These are phyloP conservation scores for Neosalanx taihuensis DNA, from an alignment of 2,797 vertebrate genomes.

Conservation along the genomic window DNA sequence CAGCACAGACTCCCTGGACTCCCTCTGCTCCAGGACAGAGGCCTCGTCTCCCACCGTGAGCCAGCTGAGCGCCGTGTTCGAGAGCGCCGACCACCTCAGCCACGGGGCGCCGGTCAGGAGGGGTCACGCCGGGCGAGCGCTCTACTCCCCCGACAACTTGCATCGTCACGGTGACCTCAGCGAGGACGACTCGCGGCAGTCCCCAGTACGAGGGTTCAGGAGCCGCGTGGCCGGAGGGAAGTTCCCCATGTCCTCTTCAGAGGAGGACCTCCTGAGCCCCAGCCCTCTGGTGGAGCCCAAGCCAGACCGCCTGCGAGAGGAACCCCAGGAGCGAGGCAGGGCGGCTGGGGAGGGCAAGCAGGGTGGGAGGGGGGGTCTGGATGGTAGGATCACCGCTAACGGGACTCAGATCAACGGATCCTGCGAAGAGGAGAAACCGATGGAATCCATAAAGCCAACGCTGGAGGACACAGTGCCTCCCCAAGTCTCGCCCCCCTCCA, in stretches of 20 bases:
- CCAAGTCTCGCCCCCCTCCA: constrained; percentile 43
- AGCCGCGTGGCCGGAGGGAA: constrained; percentile 61
- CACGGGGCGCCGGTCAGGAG: constrained; percentile 53
- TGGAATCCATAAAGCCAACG: constrained; percentile 39
- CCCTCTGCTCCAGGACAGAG: constrained; percentile 92
- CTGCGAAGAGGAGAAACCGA: constrained; percentile 57
- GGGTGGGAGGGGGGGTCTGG: constrained; percentile 19
- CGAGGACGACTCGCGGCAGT: constrained; percentile 76
- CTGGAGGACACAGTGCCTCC: constrained; percentile 43
- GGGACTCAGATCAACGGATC: constrained; percentile 62
- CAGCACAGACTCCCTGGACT: constrained; percentile 94
- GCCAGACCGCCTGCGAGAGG: constrained; percentile 34
- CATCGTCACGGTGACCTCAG: constrained; percentile 71
- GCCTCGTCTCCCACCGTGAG: constrained; percentile 94
- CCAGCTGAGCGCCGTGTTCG: constrained; percentile 95
- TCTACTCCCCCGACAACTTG: constrained; percentile 80
- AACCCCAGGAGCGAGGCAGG: constrained; percentile 52
- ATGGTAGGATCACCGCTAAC: constrained; percentile 43
- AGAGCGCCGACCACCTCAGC: constrained; percentile 80
- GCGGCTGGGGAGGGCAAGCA: constrained; percentile 6
- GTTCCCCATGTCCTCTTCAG: constrained; percentile 68
- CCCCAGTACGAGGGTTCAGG: constrained; percentile 62
- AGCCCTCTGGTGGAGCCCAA: constrained; percentile 56
- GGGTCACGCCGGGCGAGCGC: constrained; percentile 65
- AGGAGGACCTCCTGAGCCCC: constrained; percentile 73